phyloP scores from a whole-genome alignment of 1,140 invertebrate species.

The Temnothorax longispinosus region DNA sequence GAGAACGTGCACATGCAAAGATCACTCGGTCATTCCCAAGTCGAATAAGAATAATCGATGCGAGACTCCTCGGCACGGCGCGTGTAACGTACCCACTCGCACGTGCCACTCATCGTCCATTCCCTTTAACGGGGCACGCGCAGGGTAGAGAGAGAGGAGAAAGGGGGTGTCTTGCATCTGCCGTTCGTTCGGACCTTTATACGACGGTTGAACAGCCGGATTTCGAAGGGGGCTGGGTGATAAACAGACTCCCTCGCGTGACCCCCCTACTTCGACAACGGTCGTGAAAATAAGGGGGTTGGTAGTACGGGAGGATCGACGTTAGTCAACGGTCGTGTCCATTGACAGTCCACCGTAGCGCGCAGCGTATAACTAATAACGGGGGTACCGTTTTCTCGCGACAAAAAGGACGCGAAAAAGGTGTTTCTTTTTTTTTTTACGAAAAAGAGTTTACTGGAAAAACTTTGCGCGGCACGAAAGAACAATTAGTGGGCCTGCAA shows the following conservation, averaged over 20 bases:
- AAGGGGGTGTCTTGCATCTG: conserved; percentile 28
- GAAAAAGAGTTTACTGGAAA: neutral
- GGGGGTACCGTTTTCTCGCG: neutral
- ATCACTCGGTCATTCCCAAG: neutral
- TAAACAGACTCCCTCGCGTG: conserved; percentile 58
- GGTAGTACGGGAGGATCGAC: conserved; percentile 62
- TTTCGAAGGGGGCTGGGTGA: conserved; percentile 18
- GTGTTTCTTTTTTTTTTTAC: neutral
- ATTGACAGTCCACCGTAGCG: neutral
- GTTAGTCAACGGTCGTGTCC: conserved; percentile 58
- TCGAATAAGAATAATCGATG: conserved; percentile 19
- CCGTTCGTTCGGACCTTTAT: conserved; percentile 23
- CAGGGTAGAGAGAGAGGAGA: conserved; percentile 20
- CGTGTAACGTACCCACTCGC: conserved; percentile 9
- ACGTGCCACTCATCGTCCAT: conserved; percentile 16
- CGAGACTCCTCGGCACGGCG: neutral
- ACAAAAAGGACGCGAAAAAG: neutral
- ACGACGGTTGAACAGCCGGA: conserved; percentile 36
- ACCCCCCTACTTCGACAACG: conserved; percentile 35
- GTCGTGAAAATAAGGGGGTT: conserved; percentile 40
- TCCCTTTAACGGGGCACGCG: conserved; percentile 29
- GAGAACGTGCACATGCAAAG: neutral
- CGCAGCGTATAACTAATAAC: neutral
- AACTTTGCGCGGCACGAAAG: neutral
- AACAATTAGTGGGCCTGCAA: neutral